phyloP scores from a whole-genome alignment of 2,888 invertebrate species.

The Syritta pipiens region DNA sequence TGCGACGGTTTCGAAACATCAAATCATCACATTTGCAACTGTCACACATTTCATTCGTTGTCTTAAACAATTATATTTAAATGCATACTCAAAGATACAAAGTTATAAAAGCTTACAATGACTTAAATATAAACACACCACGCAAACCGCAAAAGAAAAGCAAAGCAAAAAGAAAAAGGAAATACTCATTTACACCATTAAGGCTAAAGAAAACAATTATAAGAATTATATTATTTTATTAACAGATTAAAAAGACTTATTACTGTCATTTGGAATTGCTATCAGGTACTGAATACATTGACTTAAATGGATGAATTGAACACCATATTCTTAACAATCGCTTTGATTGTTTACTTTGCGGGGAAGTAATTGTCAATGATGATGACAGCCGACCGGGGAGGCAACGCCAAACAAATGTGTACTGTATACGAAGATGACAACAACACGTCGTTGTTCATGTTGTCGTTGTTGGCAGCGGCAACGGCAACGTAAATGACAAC shows the following conservation, averaged over 20 bases:
- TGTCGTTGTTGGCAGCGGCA: background rate
- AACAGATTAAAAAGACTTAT: slow-evolving; percentile 11
- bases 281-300: slow-evolving; percentile 48
- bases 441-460: too few species aligned
- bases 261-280: slow-evolving; percentile 41
- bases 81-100: too few species aligned
- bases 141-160: too few species aligned
- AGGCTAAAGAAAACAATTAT: slow-evolving; percentile 15
- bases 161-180: too few species aligned
- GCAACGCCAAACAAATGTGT: too few species aligned
- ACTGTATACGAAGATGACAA: too few species aligned
- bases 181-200: slow-evolving; percentile 1
- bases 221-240: slow-evolving; percentile 9
- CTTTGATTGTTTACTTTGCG: slow-evolving; percentile 26
- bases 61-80: too few species aligned
- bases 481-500: background rate
- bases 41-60: too few species aligned
- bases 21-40: too few species aligned
- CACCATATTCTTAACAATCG: slow-evolving; percentile 23
- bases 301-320: slow-evolving; percentile 45
- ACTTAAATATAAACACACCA: background rate
- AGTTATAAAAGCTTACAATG: too few species aligned
- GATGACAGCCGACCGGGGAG: slow-evolving; percentile 19
- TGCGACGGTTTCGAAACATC: too few species aligned
- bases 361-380: slow-evolving; percentile 31